phyloP scores from a whole-genome alignment of 2,888 invertebrate species.

The Diploptera punctata region DNA sequence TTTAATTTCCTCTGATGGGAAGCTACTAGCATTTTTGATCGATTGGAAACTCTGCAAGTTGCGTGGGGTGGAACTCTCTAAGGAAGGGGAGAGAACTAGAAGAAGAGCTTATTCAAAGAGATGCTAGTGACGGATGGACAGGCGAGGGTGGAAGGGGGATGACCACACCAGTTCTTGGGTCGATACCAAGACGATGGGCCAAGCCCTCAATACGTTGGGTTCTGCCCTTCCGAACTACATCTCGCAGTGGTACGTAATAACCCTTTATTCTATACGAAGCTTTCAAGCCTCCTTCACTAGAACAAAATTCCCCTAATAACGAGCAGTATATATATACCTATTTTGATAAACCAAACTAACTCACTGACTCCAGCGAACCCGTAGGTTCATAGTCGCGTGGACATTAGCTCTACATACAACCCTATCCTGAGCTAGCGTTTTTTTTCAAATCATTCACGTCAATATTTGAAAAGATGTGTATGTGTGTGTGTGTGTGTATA shows the following conservation, averaged over 20 bases:
- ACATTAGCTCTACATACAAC: no score
- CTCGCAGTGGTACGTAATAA: background rate
- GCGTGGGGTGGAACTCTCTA: slow-evolving; percentile 4
- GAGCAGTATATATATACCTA: no score
- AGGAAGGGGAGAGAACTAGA: slow-evolving; percentile 22
- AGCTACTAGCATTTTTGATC: background rate
- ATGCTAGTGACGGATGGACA: slow-evolving; percentile 28
- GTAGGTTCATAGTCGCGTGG: no score
- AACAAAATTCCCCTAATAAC: no score
- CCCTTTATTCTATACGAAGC: background rate
- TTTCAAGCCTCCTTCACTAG: slow-evolving; percentile 1
- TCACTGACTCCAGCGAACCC: no score
- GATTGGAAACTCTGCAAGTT: no score
- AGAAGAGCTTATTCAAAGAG: slow-evolving; percentile 29
- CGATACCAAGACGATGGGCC: slow-evolving; percentile 27
- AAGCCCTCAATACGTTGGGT: background rate
- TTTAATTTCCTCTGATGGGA: background rate
- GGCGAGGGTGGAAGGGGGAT: background rate
- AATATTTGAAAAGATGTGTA: no score
- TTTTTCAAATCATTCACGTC: no score
- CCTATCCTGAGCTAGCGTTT: no score
- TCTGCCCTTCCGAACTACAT: background rate
- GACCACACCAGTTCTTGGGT: slow-evolving; percentile 9
- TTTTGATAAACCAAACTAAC: no score
- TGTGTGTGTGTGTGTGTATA: no score